These are phyloP conservation scores for Apodemia duryi DNA, from an alignment of 2,888 invertebrate species.

Conservation along the genomic window DNA sequence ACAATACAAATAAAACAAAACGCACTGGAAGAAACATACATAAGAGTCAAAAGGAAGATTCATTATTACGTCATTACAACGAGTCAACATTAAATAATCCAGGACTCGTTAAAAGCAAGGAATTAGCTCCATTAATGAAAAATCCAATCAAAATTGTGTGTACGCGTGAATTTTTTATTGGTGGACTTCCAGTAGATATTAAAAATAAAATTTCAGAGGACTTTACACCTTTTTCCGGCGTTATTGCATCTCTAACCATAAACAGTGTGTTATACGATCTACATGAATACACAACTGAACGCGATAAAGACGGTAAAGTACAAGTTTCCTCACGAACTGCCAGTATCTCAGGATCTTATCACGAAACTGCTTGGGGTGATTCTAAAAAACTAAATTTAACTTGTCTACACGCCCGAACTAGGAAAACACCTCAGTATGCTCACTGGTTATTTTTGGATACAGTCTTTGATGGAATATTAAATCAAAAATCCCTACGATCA, in stretches of 20 bases:
- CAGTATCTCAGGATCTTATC: slow-evolving; percentile 63
- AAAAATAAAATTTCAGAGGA: slow-evolving; percentile 42
- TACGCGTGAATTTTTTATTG: slow-evolving; percentile 61
- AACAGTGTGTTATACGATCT: slow-evolving; percentile 52
- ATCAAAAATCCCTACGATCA: slow-evolving; percentile 44
- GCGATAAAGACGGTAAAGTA: slow-evolving; percentile 42
- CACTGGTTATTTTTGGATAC: slow-evolving; percentile 61
- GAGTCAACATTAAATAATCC: background rate
- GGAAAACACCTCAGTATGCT: slow-evolving; percentile 43
- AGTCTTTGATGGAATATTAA: slow-evolving; percentile 35
- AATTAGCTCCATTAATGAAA: slow-evolving; percentile 9
- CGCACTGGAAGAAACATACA: background rate
- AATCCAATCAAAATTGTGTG: slow-evolving; percentile 29
- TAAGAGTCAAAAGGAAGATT: background rate
- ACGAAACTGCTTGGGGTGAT: slow-evolving; percentile 61
- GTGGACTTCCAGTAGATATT: slow-evolving; percentile 48
- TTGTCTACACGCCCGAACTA: slow-evolving; percentile 54
- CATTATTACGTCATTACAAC: background rate
- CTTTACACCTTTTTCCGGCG: slow-evolving; percentile 46
- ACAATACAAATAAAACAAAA: slow-evolving; percentile 29
- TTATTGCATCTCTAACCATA: slow-evolving; percentile 51
- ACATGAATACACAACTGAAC: slow-evolving; percentile 49
- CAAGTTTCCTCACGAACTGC: slow-evolving; percentile 63
- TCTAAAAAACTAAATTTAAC: slow-evolving; percentile 60
- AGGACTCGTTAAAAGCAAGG: background rate